phyloP scores from a whole-genome alignment of 2,888 invertebrate genomes.

The Cecidostiba fungosa region DNA sequence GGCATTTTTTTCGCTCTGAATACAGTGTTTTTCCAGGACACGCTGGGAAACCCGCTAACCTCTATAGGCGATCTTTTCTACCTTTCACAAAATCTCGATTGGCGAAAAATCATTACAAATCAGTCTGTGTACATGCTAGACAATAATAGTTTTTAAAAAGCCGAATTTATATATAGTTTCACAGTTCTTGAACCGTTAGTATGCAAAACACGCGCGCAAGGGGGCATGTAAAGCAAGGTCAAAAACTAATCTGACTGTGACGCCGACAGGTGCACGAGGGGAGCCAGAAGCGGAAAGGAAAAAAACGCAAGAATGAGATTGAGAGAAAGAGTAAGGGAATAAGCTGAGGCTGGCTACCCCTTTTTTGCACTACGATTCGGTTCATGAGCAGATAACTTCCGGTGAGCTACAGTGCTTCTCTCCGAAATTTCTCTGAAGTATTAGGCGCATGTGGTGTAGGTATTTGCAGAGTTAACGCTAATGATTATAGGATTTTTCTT shows the following conservation, averaged over 20 bases:
- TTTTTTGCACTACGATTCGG: not conserved
- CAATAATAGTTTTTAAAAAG: too few species aligned
- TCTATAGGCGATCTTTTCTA: not conserved
- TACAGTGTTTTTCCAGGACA: constrained; percentile 34
- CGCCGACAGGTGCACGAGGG: constrained; percentile 44
- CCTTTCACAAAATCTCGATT: not conserved
- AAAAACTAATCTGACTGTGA: constrained; percentile 26
- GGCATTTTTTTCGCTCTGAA: constrained; percentile 41
- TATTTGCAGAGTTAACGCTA: too few species aligned
- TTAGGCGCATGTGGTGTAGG: not conserved
- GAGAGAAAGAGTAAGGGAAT: constrained; percentile 41
- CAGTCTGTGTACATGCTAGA: not conserved
- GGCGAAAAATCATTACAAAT: not conserved
- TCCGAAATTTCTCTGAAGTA: not conserved
- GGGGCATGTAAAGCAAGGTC: constrained; percentile 32
- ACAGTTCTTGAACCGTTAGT: constrained; percentile 33
- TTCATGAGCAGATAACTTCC: not conserved
- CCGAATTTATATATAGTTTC: too few species aligned
- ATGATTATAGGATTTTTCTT: too few species aligned
- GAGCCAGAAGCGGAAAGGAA: constrained; percentile 2
- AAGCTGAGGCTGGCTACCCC: constrained; percentile 8
- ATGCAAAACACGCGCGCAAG: constrained; percentile 36
- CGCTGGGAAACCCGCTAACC: not conserved
- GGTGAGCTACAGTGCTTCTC: not conserved
- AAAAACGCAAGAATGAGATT: not conserved